phyloP scores from a whole-genome alignment of 2,797 vertebrate species.

The Peromyscus melanophrys region DNA sequence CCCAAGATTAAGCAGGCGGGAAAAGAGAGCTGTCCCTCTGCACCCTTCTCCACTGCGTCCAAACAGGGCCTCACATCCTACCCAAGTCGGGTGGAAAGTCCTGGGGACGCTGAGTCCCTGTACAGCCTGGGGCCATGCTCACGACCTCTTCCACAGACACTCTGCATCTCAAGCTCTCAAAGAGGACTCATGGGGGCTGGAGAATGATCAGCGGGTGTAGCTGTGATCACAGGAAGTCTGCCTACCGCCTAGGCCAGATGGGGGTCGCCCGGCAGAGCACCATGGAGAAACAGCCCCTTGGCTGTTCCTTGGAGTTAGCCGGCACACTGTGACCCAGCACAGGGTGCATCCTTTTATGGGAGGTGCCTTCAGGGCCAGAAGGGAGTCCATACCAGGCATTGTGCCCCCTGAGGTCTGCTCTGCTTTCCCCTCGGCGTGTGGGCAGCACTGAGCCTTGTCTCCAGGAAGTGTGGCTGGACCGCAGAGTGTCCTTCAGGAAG shows the following conservation, averaged over 20 bases:
- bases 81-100: background rate
- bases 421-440: background rate
- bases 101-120: no score
- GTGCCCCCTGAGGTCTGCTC: background rate
- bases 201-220: background rate
- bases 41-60: background rate
- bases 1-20: conserved; percentile 62
- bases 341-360: background rate
- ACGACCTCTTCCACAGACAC: background rate
- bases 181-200: background rate
- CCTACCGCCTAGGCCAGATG: background rate
- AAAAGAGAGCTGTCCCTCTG: background rate
- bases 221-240: background rate
- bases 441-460: background rate
- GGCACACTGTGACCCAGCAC: background rate
- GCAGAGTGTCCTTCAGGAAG: background rate
- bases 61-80: background rate
- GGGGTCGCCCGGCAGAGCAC: background rate
- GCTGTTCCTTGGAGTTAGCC: background rate
- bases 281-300: background rate
- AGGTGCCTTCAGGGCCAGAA: background rate
- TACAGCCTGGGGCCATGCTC: background rate
- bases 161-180: background rate
- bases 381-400: background rate
- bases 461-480: background rate